These are phyloP conservation scores for Misgurnus anguillicaudatus DNA, from an alignment of 2,113 vertebrate genomes.

Conservation along the genomic window DNA sequence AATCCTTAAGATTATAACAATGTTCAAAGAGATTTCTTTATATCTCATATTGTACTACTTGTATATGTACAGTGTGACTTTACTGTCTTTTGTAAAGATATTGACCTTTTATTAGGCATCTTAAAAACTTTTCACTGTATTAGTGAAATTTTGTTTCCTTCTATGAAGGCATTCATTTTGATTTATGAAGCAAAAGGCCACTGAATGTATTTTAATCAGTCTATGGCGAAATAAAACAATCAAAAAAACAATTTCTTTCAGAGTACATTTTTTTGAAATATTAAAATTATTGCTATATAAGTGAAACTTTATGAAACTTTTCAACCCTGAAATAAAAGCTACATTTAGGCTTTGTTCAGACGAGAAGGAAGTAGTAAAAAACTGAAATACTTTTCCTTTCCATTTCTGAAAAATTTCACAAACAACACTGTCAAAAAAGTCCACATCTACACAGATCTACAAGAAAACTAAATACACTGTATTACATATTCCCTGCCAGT, in stretches of 20 bases:
- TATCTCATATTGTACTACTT: neutral
- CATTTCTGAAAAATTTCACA: too few relatives aligned
- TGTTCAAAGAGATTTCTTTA: neutral
- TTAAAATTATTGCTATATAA: neutral
- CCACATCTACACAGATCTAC: too few relatives aligned
- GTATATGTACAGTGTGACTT: neutral
- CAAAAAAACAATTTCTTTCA: conserved; percentile 8
- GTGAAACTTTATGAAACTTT: too few relatives aligned
- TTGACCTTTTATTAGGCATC: neutral
- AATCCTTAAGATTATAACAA: too few relatives aligned
- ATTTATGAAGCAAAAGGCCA: neutral
- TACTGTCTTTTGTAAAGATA: conserved; percentile 51
- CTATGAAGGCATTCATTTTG: conserved; percentile 24
- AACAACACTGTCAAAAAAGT: too few relatives aligned
- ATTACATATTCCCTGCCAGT: too few relatives aligned
- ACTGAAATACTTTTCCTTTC: too few relatives aligned
- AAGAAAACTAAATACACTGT: too few relatives aligned
- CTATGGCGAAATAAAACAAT: conserved; percentile 53
- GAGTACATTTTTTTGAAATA: too few relatives aligned
- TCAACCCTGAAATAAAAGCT: too few relatives aligned
- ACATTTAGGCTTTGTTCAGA: too few relatives aligned
- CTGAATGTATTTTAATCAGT: conserved; percentile 46
- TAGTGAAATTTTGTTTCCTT: conserved; percentile 22
- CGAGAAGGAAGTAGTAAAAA: too few relatives aligned
- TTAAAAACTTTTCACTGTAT: conserved; percentile 9